Base-by-base conservation (phyloP, 2,797 vertebrate genomes). In the Galagoides demidoff region DNA sequence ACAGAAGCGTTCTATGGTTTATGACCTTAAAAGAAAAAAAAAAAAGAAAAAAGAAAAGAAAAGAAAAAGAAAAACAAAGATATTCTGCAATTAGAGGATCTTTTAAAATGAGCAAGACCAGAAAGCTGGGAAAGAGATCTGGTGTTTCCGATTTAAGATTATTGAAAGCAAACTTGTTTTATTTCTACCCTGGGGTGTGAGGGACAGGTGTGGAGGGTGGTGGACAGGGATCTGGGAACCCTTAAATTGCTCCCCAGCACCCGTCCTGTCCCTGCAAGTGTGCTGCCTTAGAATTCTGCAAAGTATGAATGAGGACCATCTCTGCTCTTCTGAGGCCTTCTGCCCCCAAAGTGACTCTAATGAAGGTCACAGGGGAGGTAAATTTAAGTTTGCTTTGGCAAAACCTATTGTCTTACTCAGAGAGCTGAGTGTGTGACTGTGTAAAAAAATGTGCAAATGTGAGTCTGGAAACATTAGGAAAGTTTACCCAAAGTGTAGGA, bases 401-500 rank as follows among this genome's bases (percentile, higher is more conserved):
- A 98, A 98, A 98, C 96, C 34, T 59, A 92, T 96, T 95, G 98
- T 96, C 88, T 98, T 96, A 97, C 97, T 98, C 96, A 97, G 98
- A 97, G 93, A 96, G 97, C 95, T 95, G 76, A 95, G 84, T 93
- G 97, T 98, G 96, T 94, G 98, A 96, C 95, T 97, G 88, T 97
- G 82, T 98, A 96, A 98, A 98, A 97, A 98, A 98, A 97, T 97
- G 96, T 94, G 84, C 70, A 39, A 82, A 59, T 55, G 49, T 98
- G 98, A 96, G 96, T 85, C 76, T 85, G 96, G 97, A 98, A 98
- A 98, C 98, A 95, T 98, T 96, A 97, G 97, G 96, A 96, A 98
- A 98, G 97, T 97, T 98, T 98, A 97, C 95, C 95, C 95, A 98
- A 98, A 98, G 93, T 94, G 97, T 92, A 97, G 96, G 97, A 98